Evolutionary conservation across 1,140 invertebrate species (phyloP).

Genomic region (Temnothorax longispinosus): DNA sequence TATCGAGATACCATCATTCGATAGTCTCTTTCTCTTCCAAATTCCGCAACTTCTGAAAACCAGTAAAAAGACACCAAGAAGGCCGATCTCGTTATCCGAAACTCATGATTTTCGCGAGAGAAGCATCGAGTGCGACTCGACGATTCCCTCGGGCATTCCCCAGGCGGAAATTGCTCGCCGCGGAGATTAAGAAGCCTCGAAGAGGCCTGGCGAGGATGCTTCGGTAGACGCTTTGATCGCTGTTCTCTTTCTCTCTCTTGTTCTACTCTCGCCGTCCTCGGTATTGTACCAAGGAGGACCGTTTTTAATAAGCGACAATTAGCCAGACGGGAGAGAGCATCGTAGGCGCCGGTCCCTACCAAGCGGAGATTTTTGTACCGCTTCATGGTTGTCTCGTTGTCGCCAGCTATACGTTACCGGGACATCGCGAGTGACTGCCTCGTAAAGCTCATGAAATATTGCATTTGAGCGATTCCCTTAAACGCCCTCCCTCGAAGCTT

Average conservation of each 20-base stretch:
- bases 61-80: background rate
- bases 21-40: background rate
- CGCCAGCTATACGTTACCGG: conserved; percentile 64
- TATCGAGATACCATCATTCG: background rate
- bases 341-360: background rate
- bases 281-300: conserved; percentile 66
- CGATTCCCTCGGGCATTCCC: conserved; percentile 34
- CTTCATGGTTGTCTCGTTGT: conserved; percentile 52
- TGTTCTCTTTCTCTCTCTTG: background rate
- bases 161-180: conserved; percentile 54
- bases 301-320: conserved; percentile 86
- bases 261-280: background rate
- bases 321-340: conserved; percentile 61
- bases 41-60: background rate
- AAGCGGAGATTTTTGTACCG: conserved; percentile 55
- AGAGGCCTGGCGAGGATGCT: conserved; percentile 12
- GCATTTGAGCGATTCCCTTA: conserved; percentile 68
- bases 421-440: conserved; percentile 73
- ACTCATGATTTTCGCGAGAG: conserved; percentile 41
- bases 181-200: conserved; percentile 45
- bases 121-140: conserved; percentile 36
- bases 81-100: conserved; percentile 25
- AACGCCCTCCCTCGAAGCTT: conserved; percentile 45
- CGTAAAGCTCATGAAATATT: conserved; percentile 81
- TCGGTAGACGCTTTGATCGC: conserved; percentile 47